phyloP scores from a whole-genome alignment of 2,888 invertebrate genomes.

The Idaea aversata region DNA sequence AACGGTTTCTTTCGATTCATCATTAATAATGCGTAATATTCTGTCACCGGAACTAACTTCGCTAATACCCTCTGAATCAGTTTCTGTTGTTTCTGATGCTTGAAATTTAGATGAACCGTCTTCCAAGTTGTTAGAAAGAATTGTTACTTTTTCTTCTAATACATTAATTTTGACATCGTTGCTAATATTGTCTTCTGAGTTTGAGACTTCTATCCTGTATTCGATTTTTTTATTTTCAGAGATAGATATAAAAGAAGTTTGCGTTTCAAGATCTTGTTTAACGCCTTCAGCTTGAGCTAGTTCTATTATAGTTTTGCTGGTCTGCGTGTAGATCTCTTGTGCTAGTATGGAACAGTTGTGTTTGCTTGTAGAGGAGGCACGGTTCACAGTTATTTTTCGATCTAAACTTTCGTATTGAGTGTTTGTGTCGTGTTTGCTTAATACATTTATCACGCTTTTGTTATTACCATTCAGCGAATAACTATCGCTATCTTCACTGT shows the following conservation, averaged over 20 bases:
- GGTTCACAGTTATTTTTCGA: conserved; percentile 26
- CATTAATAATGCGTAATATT: conserved; percentile 35
- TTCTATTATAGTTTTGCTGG: conserved; percentile 80
- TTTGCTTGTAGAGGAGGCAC: conserved; percentile 33
- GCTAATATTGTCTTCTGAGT: conserved; percentile 12
- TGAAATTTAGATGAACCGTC: conserved; percentile 51
- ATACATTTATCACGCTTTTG: conserved; percentile 38
- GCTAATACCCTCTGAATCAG: conserved; percentile 30
- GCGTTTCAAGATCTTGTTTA: conserved; percentile 55
- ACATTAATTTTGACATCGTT: conserved; percentile 14
- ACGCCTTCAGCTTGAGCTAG: conserved; percentile 58
- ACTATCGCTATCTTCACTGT: conserved; percentile 59
- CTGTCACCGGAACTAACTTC: conserved; percentile 36
- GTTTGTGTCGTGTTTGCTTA: conserved; percentile 14
- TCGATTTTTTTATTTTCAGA: conserved; percentile 55
- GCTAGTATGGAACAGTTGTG: conserved; percentile 42
- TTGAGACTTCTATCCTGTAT: conserved; percentile 48
- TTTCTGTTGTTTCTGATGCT: conserved; percentile 38
- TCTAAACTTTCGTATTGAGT: conserved; percentile 26
- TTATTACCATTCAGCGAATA: conserved; percentile 36
- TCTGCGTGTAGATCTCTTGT: conserved; percentile 76
- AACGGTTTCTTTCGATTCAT: conserved; percentile 38
- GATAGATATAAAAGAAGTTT: conserved; percentile 65
- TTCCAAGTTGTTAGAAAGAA: conserved; percentile 34
- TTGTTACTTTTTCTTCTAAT: conserved; percentile 8